Conservation (phyloP, 2,113 vertebrate species). For the Catharus fuscescens region DNA sequence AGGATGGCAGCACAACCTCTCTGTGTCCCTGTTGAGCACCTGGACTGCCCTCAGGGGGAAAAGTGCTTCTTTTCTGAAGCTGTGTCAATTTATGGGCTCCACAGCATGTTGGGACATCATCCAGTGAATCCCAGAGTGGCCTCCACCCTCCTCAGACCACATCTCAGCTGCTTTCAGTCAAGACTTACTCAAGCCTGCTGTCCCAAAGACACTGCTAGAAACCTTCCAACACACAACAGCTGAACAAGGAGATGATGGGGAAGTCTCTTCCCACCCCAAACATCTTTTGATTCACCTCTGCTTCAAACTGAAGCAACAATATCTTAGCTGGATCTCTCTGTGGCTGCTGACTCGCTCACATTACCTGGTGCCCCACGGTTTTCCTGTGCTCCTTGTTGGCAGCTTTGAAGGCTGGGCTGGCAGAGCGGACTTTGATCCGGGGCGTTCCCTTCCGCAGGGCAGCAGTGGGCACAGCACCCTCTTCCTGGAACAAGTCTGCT, state of each 20-base stretch:
- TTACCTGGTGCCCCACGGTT: slow-evolving; percentile 92
- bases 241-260: fast-evolving
- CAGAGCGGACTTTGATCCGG: slow-evolving; percentile 82
- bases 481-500: slow-evolving; percentile 88
- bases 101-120: fast-evolving
- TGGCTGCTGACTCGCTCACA: fast-evolving
- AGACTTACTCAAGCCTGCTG: neutral
- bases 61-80: neutral
- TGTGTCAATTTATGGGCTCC: neutral
- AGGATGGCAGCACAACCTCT: neutral
- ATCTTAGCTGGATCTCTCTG: too few relatives aligned
- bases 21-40: too few relatives aligned
- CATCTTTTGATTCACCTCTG: neutral
- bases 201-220: neutral
- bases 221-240: neutral
- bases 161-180: neutral
- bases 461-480: slow-evolving; percentile 29
- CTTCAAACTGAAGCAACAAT: neutral
- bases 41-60: fast-evolving
- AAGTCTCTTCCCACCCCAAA: neutral
- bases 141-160: neutral
- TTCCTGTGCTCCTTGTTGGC: slow-evolving; percentile 92
- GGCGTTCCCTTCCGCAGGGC: slow-evolving; percentile 19
- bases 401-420: slow-evolving; percentile 76
- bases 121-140: neutral